Evolutionary conservation across 2,113 vertebrate species (phyloP).

Genomic region (Mirza zaza): DNA sequence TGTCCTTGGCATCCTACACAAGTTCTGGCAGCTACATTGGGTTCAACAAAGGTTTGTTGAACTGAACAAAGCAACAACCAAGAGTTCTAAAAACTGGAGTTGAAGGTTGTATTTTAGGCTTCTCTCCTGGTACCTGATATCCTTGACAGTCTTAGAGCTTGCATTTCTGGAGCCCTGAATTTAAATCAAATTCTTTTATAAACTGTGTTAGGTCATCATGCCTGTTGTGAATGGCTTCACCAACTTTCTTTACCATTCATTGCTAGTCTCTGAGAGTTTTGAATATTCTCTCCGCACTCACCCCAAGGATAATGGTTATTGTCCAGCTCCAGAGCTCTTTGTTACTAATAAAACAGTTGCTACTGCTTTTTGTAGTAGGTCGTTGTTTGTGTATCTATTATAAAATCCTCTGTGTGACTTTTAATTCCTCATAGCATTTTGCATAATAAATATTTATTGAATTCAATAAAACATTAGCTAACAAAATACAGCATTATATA

Average conservation of each 20-base stretch:
- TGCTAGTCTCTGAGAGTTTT: neutral
- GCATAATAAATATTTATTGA: neutral
- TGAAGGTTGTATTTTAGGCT: neutral
- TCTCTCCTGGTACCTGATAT: neutral
- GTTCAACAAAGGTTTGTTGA: slow-evolving; percentile 36
- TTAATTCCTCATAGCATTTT: neutral
- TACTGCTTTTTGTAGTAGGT: slow-evolving; percentile 26
- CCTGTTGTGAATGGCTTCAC: neutral
- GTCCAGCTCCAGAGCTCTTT: neutral
- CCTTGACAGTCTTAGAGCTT: neutral
- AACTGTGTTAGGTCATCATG: neutral
- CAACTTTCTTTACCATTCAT: neutral
- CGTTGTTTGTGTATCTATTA: neutral
- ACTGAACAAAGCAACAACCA: neutral
- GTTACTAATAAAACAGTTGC: neutral
- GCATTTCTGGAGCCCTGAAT: neutral
- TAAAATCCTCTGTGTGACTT: slow-evolving; percentile 24
- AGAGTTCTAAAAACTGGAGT: neutral
- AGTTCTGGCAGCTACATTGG: neutral
- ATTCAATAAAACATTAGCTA: slow-evolving; percentile 14
- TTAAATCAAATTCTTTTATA: slow-evolving; percentile 43
- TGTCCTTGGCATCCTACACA: slow-evolving; percentile 36
- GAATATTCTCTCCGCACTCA: neutral
- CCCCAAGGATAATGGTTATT: neutral
- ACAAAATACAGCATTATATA: neutral